Evolutionary conservation across 2,888 invertebrate species (phyloP).

Genomic region (Synergus laeviventris): DNA sequence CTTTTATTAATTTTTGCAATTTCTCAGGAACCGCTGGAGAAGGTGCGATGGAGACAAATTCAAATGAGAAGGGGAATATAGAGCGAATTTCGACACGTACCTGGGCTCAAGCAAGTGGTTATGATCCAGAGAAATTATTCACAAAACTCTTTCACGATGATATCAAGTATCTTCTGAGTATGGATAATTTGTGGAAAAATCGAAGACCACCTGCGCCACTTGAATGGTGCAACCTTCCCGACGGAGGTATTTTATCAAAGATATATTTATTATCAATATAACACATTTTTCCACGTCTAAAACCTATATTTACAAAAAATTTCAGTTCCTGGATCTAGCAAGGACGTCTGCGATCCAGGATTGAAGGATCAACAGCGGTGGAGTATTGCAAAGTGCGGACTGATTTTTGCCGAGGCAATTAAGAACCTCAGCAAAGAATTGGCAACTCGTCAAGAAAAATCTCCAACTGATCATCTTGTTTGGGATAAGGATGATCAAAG

Average conservation of each 20-base stretch:
- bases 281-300: slow-evolving; percentile 44
- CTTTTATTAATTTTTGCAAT: background rate
- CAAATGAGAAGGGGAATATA: slow-evolving; percentile 78
- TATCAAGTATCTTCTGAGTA: slow-evolving; percentile 93
- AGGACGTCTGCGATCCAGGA: slow-evolving; percentile 76
- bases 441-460: slow-evolving; percentile 74
- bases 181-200: slow-evolving; percentile 97
- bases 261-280: slow-evolving; percentile 37
- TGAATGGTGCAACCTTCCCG: slow-evolving; percentile 81
- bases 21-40: slow-evolving; percentile 78
- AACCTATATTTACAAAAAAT: slow-evolving; percentile 43
- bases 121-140: slow-evolving; percentile 91
- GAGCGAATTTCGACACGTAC: slow-evolving; percentile 84
- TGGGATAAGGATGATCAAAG: slow-evolving; percentile 99
- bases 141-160: slow-evolving; percentile 96
- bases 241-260: slow-evolving; percentile 69
- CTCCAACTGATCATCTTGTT: slow-evolving; percentile 84
- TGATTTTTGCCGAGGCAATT: slow-evolving; percentile 84
- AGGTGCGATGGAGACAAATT: slow-evolving; percentile 78
- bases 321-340: slow-evolving; percentile 77
- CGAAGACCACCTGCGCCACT: slow-evolving; percentile 90
- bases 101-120: slow-evolving; percentile 92
- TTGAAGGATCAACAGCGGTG: slow-evolving; percentile 87
- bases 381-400: slow-evolving; percentile 86
- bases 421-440: slow-evolving; percentile 81